These are phyloP conservation scores for Crax fasciolata DNA, from an alignment of 2,797 vertebrate species.

Conservation along the genomic window DNA sequence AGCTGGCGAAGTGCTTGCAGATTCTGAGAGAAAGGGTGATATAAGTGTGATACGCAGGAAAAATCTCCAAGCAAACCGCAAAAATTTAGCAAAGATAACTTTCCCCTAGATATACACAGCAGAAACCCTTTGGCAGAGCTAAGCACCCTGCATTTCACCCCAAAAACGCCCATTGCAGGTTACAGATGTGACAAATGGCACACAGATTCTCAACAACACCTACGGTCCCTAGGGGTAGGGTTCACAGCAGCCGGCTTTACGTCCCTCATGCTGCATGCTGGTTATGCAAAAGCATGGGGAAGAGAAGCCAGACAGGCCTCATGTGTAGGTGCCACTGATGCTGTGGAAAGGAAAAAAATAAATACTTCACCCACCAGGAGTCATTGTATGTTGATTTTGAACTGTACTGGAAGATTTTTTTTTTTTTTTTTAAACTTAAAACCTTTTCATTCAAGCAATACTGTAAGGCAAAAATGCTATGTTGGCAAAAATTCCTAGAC, in stretches of 20 bases:
- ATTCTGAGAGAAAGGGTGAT: not conserved
- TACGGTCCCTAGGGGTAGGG: not conserved
- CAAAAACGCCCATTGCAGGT: not conserved
- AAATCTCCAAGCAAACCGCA: not conserved
- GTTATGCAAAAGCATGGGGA: not conserved
- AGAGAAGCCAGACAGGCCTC: not conserved
- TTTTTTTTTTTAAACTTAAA: not conserved
- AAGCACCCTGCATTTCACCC: not conserved
- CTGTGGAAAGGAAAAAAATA: not conserved
- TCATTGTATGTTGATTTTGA: not conserved
- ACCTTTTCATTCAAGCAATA: constrained; percentile 3
- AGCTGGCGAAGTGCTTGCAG: not conserved
- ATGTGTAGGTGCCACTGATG: not conserved
- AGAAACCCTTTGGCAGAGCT: not conserved
- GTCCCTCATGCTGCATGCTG: rapidly evolving
- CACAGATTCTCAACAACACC: not conserved
- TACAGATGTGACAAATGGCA: rapidly evolving
- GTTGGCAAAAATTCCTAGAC: constrained; percentile 5
- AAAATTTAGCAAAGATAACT: not conserved
- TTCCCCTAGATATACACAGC: not conserved
- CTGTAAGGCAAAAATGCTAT: not conserved
- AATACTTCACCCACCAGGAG: not conserved
- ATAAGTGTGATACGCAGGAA: not conserved
- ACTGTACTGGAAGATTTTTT: not conserved
- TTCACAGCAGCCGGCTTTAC: not conserved